Evolutionary conservation across 1,140 invertebrate species (phyloP).

Genomic region (Stratiolaelaps scimitus): DNA sequence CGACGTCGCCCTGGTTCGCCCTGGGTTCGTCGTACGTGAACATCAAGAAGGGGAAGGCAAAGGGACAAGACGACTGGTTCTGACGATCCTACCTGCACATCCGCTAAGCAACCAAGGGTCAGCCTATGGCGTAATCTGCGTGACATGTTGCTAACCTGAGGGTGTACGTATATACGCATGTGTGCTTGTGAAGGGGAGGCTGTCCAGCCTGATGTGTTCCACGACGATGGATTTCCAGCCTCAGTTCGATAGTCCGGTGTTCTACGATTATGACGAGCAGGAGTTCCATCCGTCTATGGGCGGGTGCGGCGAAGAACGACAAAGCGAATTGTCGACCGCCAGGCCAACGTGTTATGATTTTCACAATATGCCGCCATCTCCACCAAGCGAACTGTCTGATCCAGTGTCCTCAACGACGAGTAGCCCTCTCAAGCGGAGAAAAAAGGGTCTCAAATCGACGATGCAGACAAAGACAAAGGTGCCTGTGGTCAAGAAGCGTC

Average conservation of each 20-base stretch:
- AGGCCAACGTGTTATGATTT: slow-evolving; percentile 23
- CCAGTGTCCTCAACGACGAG: slow-evolving; percentile 1
- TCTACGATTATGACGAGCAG: slow-evolving; percentile 9
- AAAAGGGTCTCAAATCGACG: not conserved
- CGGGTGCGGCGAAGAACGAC: not conserved
- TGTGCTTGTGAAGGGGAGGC: not conserved
- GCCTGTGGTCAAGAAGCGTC: slow-evolving; percentile 58
- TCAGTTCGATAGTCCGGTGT: slow-evolving; percentile 7
- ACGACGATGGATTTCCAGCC: slow-evolving; percentile 12
- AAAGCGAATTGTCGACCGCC: not conserved
- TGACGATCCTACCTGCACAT: no score
- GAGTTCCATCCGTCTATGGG: not conserved
- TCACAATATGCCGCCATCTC: slow-evolving; percentile 4
- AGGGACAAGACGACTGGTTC: no score
- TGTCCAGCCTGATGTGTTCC: not conserved
- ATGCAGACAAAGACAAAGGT: slow-evolving; percentile 18
- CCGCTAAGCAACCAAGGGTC: no score
- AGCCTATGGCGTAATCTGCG: no score
- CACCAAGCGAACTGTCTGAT: slow-evolving; percentile 15
- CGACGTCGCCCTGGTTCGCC: no score
- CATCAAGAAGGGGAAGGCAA: no score
- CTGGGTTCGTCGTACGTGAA: no score
- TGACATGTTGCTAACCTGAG: no score
- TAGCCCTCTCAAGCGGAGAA: slow-evolving; percentile 21
- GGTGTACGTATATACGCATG: not conserved